Evolutionary conservation across 1,140 invertebrate species (phyloP), one percentile per base, ranked within the genome.

Genomic region (Drosophila ogumai): DNA sequence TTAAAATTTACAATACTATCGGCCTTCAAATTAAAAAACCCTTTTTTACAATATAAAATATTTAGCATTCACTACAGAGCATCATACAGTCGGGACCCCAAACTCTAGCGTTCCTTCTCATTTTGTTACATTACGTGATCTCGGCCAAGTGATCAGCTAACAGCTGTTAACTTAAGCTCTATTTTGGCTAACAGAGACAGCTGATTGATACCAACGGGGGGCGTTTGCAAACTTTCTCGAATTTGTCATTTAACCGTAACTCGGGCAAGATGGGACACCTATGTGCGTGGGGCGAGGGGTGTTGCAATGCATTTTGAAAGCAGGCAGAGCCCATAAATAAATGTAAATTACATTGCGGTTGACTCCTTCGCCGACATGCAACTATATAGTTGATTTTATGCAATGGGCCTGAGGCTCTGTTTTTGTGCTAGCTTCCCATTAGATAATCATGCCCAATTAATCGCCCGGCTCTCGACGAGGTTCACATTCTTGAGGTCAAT

Each of bases 401-500:
- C 73, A 76, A 76, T 76, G 41, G 50, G 32, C 52, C 34, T 58
- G 25, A 2, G 25, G 34, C 38, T 50, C 25, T 54, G 34, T 50
- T 41, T 68, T 36, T 13, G 6, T 12, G 59, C 38, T 55, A n/a
- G 43, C 59, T 64, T 68, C 17, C 61, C 73, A 74, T 74, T 74
- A 63, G 71, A 74, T 67, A 77, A 68, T 76, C 49, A 58, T 59
- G 61, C 68, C 60, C 38, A 64, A 74, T 55, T 75, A 74, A 75
- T 74, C 44, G 59, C 44, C 49, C 31, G 31, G 44, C 63, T 59
- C 34, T 72, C 22, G 40, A 44, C 46, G 44, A 61, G 44, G 78
- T 67, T 76, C 54, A 69, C 25, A 49, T 68, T 67, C 36, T 66
- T 78, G 73, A 77, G 82, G 78, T 86, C 78, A 88, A 82, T 73